These are phyloP conservation scores for Porphyrio hochstetteri DNA, from an alignment of 2,113 vertebrate genomes.

Conservation along the genomic window DNA sequence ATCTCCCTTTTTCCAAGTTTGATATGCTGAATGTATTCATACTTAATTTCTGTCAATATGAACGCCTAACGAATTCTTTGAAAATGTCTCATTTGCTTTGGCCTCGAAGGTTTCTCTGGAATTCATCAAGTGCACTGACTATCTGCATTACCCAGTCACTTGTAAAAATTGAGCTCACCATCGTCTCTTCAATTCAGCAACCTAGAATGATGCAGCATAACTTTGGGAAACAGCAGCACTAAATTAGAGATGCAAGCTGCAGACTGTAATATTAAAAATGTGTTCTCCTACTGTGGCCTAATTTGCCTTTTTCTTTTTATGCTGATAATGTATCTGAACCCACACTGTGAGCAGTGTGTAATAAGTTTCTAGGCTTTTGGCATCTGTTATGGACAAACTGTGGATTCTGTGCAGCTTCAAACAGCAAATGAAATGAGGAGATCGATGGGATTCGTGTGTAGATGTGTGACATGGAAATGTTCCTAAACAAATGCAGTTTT, in stretches of 20 bases:
- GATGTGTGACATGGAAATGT: slow-evolving; percentile 53
- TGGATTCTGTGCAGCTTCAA: slow-evolving; percentile 54
- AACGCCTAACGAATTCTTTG: not conserved
- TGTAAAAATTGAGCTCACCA: not conserved
- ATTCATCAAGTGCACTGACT: not conserved
- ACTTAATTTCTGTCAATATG: not conserved
- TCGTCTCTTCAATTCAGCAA: slow-evolving; percentile 6
- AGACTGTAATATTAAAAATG: slow-evolving; percentile 61
- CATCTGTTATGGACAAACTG: slow-evolving; percentile 58
- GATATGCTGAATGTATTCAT: not conserved
- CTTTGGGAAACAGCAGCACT: slow-evolving; percentile 36
- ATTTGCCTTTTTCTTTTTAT: slow-evolving; percentile 69
- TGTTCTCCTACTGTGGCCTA: slow-evolving; percentile 65
- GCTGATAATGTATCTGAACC: slow-evolving; percentile 60
- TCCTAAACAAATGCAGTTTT: slow-evolving; percentile 51
- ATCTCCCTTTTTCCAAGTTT: not conserved
- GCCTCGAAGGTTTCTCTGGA: not conserved
- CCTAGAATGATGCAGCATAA: slow-evolving; percentile 5
- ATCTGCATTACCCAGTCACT: not conserved
- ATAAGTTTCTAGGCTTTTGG: slow-evolving; percentile 62
- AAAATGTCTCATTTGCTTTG: not conserved
- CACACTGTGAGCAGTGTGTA: slow-evolving; percentile 56
- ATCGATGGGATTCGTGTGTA: slow-evolving; percentile 13
- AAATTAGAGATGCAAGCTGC: slow-evolving; percentile 54
- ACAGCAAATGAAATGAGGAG: slow-evolving; percentile 63